Evolutionary conservation across 2,113 vertebrate species (phyloP).

Genomic region (Coptodon bakossiorum): DNA sequence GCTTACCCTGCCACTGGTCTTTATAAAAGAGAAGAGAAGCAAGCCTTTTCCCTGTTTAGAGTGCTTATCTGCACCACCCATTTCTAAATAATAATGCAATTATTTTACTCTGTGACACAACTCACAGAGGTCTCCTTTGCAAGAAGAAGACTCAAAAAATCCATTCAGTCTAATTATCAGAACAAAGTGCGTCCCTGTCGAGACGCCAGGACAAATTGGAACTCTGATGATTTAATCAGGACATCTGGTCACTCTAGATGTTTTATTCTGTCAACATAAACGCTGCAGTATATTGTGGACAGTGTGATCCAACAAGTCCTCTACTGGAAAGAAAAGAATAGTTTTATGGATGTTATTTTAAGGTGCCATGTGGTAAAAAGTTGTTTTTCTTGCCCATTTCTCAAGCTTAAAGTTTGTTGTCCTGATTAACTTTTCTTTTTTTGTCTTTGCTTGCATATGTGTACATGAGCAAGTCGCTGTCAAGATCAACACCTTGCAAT

Average conservation of each 20-base stretch:
- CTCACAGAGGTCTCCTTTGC: background rate
- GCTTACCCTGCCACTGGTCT: fast-evolving
- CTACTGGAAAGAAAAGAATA: background rate
- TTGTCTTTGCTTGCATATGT: background rate
- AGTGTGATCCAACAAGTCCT: background rate
- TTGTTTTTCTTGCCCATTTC: fast-evolving
- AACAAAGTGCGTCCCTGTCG: constrained; percentile 36
- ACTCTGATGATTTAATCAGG: constrained; percentile 14
- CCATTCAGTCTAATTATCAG: constrained; percentile 4
- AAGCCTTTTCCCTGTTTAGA: background rate
- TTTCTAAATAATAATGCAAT: background rate
- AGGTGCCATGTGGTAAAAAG: background rate
- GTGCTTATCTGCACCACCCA: background rate
- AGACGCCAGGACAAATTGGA: constrained; percentile 40
- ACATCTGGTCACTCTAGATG: constrained; percentile 41
- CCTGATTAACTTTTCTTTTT: background rate
- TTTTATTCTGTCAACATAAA: constrained; percentile 10
- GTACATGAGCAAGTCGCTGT: constrained; percentile 9
- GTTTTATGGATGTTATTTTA: background rate
- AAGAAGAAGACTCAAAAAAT: background rate
- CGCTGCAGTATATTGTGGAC: background rate
- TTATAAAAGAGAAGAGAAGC: background rate
- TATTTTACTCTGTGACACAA: background rate
- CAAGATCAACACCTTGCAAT: constrained; percentile 23
- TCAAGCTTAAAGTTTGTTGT: background rate